Evolutionary conservation across 2,113 vertebrate species (phyloP).

Genomic region (Channa maculata): DNA sequence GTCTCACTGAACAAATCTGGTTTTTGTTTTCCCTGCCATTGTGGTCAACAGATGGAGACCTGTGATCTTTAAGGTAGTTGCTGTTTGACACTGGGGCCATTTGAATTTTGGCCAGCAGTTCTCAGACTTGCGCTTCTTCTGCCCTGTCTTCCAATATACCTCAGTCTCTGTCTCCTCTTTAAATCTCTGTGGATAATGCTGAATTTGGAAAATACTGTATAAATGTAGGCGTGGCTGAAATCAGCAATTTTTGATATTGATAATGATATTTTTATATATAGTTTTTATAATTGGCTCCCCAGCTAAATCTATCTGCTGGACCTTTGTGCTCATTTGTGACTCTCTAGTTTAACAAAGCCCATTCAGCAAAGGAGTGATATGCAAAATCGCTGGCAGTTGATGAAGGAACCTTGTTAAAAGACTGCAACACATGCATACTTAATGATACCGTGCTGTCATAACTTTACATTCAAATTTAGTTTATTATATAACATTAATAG

Average conservation of each 20-base stretch:
- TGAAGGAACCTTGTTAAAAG: not conserved
- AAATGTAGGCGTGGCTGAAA: not conserved
- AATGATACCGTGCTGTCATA: not conserved
- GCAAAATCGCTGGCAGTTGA: constrained; percentile 20
- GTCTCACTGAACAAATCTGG: not conserved
- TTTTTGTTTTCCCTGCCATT: constrained; percentile 27
- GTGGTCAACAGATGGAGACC: constrained; percentile 19
- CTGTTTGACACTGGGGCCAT: constrained; percentile 14
- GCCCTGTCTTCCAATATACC: constrained; percentile 25
- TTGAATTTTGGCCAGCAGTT: constrained; percentile 46
- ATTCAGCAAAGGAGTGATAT: constrained; percentile 2
- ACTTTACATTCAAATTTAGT: not conserved
- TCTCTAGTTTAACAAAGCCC: not conserved
- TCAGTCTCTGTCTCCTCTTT: constrained; percentile 39
- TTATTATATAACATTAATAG: too few species aligned
- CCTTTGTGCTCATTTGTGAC: not conserved
- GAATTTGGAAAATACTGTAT: not conserved
- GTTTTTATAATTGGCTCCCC: too few species aligned
- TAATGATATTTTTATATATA: too few species aligned
- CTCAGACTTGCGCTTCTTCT: constrained; percentile 45
- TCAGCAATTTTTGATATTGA: not conserved
- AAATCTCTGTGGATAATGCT: constrained; percentile 37
- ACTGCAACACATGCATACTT: not conserved
- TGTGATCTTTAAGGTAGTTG: constrained; percentile 28
- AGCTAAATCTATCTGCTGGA: not conserved